A percentile compares a stretch with the other conserved stretches of the same genome.
Evolutionary conservation across 2,113 vertebrate species (phyloP).

Genomic region (cattle (Bos taurus)): DNA sequence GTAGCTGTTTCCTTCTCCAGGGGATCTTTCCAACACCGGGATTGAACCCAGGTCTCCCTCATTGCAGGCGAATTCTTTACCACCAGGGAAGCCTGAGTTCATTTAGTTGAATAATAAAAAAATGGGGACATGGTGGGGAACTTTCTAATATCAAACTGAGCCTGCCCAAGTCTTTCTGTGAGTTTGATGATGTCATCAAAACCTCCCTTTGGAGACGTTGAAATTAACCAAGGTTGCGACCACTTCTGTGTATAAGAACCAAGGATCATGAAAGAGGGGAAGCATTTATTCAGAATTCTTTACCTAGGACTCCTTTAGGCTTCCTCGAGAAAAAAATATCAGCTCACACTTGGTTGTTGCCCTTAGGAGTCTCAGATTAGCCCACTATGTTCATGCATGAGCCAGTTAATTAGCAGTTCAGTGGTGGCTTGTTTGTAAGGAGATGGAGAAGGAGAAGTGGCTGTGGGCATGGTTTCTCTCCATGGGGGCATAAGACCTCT

Average conservation of each 20-base stretch:
- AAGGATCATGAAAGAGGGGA: not conserved
- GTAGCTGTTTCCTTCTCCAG: not conserved
- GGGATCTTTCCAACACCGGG: not conserved
- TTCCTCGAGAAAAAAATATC: not conserved
- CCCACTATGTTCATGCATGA: rapidly evolving
- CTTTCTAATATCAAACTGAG: not conserved
- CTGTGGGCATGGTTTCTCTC: not conserved
- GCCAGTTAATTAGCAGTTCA: rapidly evolving
- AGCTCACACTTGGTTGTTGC: rapidly evolving
- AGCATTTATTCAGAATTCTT: rapidly evolving
- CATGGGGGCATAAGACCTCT: rapidly evolving
- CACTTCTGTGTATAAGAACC: rapidly evolving
- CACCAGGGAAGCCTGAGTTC: not conserved
- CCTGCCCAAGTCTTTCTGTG: not conserved
- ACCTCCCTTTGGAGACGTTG: not conserved
- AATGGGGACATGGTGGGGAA: not conserved
- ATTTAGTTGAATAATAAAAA: not conserved
- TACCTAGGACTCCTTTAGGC: rapidly evolving
- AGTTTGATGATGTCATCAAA: not conserved
- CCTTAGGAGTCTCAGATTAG: rapidly evolving
- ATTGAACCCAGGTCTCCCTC: not conserved
- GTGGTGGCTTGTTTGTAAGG: rapidly evolving
- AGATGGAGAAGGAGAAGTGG: rapidly evolving
- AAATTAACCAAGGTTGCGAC: rapidly evolving
- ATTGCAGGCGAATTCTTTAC: not conserved